Evolutionary conservation across 2,797 vertebrate species (phyloP).

Genomic region (Tenualosa ilisha): DNA sequence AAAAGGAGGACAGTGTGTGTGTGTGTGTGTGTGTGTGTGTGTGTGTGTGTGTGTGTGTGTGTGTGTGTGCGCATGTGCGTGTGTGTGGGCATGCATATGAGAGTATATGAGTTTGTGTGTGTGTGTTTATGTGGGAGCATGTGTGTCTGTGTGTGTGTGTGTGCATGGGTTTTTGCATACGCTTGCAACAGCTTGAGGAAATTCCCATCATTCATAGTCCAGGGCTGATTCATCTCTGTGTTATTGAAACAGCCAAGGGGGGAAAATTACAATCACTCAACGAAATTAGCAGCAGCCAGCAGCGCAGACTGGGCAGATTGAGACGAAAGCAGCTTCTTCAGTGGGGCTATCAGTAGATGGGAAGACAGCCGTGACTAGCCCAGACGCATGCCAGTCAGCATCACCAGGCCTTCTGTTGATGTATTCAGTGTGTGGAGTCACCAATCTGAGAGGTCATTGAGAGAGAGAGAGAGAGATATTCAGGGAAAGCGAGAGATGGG

Average conservation of each 20-base stretch:
- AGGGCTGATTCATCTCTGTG: neutral
- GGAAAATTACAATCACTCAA: neutral
- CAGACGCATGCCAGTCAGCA: neutral
- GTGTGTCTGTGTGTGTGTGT: neutral
- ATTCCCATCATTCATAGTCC: neutral
- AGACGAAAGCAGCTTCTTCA: neutral
- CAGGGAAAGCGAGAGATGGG: neutral
- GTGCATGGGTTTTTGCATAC: neutral
- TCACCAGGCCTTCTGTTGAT: neutral
- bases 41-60: neutral
- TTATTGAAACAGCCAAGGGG: neutral
- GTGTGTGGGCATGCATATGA: neutral
- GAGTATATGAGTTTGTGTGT: constrained; percentile 1
- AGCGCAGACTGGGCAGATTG: neutral
- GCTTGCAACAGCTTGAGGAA: neutral
- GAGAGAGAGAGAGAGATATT: constrained; percentile 1
- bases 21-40: constrained; percentile 22
- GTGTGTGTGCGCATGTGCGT: neutral
- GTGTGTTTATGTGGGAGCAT: constrained; percentile 18
- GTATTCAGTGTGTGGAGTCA: neutral
- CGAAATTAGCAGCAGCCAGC: neutral
- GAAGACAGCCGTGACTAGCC: neutral
- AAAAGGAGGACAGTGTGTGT: neutral
- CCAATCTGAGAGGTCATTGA: neutral
- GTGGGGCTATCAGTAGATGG: neutral